phyloP scores from a whole-genome alignment of 2,113 vertebrate genomes.

The Electrona antarctica region DNA sequence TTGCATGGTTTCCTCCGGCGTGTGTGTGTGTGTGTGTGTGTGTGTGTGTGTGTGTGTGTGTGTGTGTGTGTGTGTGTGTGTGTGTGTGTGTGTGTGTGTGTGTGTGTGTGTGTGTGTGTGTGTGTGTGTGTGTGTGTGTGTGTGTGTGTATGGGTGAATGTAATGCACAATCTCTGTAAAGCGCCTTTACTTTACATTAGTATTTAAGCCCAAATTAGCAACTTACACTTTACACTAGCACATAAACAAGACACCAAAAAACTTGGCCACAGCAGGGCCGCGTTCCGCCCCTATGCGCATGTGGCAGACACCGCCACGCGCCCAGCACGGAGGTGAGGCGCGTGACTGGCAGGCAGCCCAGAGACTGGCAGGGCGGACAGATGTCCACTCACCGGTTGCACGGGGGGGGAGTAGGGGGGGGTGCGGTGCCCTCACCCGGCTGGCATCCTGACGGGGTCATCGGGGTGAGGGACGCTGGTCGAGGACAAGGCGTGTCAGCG shows the following conservation, averaged over 20 bases:
- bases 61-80: too few species aligned
- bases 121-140: too few species aligned
- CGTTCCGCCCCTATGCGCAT: background rate
- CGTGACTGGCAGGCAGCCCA: conserved; percentile 37
- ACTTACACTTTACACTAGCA: too few species aligned
- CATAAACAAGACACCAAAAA: too few species aligned
- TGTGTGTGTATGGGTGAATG: too few species aligned
- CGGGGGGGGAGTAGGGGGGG: background rate
- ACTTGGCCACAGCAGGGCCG: too few species aligned
- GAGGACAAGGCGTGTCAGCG: conserved; percentile 12
- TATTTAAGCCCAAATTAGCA: too few species aligned
- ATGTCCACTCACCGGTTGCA: conserved; percentile 44
- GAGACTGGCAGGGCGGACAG: conserved; percentile 39
- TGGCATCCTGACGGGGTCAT: conserved; percentile 14
- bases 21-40: conserved; percentile 3
- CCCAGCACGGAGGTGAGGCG: conserved; percentile 16
- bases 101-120: too few species aligned
- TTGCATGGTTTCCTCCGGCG: background rate
- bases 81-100: too few species aligned
- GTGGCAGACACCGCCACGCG: background rate
- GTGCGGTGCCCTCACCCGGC: conserved; percentile 10
- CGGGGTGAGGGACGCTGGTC: conserved; percentile 26
- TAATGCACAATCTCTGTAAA: too few species aligned
- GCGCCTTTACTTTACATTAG: too few species aligned
- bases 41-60: background rate